phyloP scores from a whole-genome alignment of 2,888 invertebrate species.

The Invenusta paracnida region DNA sequence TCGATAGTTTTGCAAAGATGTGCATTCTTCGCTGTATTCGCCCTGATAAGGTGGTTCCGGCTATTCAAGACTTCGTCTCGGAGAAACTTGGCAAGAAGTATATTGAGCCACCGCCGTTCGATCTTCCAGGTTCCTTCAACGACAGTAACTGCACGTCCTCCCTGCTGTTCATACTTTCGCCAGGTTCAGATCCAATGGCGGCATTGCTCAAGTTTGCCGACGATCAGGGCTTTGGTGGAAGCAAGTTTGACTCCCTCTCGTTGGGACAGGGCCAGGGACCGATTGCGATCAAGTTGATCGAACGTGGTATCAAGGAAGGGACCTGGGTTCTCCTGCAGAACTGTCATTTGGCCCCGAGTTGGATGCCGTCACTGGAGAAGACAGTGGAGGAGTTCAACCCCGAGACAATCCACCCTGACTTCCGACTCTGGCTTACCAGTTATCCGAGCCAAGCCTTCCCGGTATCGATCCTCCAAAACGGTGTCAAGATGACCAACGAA shows the following conservation, averaged over 20 bases:
- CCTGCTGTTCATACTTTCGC: constrained; percentile 62
- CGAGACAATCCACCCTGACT: constrained; percentile 52
- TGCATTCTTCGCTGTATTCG: constrained; percentile 60
- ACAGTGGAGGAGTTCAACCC: constrained; percentile 59
- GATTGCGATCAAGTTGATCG: constrained; percentile 61
- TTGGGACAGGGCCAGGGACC: constrained; percentile 66
- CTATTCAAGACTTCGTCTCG: constrained; percentile 59
- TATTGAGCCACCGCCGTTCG: constrained; percentile 63
- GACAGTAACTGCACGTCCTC: constrained; percentile 62
- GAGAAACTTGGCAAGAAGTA: constrained; percentile 59
- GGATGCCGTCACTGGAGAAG: constrained; percentile 57
- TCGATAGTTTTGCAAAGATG: constrained; percentile 57
- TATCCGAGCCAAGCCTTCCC: constrained; percentile 60
- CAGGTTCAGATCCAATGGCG: constrained; percentile 63
- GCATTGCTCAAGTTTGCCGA: constrained; percentile 62
- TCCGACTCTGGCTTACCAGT: constrained; percentile 60
- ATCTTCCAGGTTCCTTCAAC: constrained; percentile 61
- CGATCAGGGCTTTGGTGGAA: constrained; percentile 64
- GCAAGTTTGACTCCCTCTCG: constrained; percentile 61
- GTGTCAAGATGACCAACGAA: constrained; percentile 61
- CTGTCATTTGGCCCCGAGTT: constrained; percentile 60
- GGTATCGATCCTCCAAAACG: constrained; percentile 61
- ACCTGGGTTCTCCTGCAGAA: constrained; percentile 61
- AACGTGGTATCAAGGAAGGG: constrained; percentile 57
- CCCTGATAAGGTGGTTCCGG: constrained; percentile 62